phyloP scores from a whole-genome alignment of 2,797 vertebrate species.

The Champsocephalus gunnari region DNA sequence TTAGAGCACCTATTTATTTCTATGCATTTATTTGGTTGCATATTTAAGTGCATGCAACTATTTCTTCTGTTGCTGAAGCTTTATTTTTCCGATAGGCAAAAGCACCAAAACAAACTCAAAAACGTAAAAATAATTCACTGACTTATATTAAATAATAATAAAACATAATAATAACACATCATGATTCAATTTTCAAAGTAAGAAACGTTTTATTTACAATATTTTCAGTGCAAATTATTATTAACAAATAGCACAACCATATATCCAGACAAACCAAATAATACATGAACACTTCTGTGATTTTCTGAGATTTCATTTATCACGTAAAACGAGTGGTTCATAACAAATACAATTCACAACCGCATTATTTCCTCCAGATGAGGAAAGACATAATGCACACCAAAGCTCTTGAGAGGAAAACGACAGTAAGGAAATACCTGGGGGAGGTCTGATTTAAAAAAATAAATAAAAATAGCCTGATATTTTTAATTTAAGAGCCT shows the following conservation, averaged over 20 bases:
- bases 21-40: not conserved
- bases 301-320: conserved; percentile 65
- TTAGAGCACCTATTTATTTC: not conserved
- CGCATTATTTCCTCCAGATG: conserved; percentile 51
- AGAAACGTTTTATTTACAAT: conserved; percentile 98
- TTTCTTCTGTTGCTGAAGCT: not conserved
- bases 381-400: conserved; percentile 57
- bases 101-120: not conserved
- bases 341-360: conserved; percentile 74
- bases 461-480: conserved; percentile 10
- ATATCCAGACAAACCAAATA: conserved; percentile 60
- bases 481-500: conserved; percentile 13
- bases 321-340: conserved; percentile 77
- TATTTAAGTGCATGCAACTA: not conserved
- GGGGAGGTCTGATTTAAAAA: conserved; percentile 10
- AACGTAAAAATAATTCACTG: not conserved
- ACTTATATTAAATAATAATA: not conserved
- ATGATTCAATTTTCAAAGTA: conserved; percentile 76
- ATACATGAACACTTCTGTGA: conserved; percentile 75
- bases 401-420: conserved; percentile 51
- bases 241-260: conserved; percentile 85
- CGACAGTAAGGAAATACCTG: conserved; percentile 28
- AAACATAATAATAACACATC: conserved; percentile 9
- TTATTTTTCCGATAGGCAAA: not conserved
- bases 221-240: conserved; percentile 89